Conservation (phyloP, 2,113 vertebrate species). For the Tragelaphus strepsiceros region DNA sequence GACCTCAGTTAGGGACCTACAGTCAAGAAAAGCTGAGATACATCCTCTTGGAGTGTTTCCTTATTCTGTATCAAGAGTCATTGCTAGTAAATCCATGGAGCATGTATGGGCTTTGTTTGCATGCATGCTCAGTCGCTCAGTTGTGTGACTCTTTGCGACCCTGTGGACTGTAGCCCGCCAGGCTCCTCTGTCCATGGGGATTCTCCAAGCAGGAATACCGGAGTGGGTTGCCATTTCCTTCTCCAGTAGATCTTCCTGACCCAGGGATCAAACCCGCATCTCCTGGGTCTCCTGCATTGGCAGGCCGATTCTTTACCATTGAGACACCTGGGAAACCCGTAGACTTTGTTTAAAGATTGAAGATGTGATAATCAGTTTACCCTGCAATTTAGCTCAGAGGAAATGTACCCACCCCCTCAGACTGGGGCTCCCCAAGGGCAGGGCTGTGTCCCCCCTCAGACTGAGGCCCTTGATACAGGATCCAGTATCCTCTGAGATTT, state of each 20-base stretch:
- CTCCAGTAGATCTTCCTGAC: not conserved
- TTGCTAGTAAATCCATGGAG: rapidly evolving
- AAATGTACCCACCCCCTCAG: no score
- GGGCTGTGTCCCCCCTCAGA: not conserved
- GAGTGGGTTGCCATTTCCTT: not conserved
- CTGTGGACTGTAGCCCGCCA: not conserved
- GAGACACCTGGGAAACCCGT: not conserved
- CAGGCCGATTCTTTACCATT: not conserved
- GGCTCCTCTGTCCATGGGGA: not conserved
- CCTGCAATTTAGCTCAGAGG: not conserved
- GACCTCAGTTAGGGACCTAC: not conserved
- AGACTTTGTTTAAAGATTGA: not conserved
- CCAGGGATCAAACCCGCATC: not conserved
- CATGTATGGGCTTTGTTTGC: not conserved
- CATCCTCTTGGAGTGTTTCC: no score
- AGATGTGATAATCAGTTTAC: not conserved
- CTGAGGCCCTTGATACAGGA: not conserved
- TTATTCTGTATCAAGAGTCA: not conserved
- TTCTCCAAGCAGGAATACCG: not conserved
- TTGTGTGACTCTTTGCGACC: not conserved
- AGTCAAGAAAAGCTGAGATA: not conserved
- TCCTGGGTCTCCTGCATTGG: not conserved
- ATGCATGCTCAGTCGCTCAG: not conserved
- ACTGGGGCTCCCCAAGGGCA: not conserved
- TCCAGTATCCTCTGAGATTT: no score